Conservation (phyloP, 1,140 invertebrate species). For the Halyomorpha halys region DNA sequence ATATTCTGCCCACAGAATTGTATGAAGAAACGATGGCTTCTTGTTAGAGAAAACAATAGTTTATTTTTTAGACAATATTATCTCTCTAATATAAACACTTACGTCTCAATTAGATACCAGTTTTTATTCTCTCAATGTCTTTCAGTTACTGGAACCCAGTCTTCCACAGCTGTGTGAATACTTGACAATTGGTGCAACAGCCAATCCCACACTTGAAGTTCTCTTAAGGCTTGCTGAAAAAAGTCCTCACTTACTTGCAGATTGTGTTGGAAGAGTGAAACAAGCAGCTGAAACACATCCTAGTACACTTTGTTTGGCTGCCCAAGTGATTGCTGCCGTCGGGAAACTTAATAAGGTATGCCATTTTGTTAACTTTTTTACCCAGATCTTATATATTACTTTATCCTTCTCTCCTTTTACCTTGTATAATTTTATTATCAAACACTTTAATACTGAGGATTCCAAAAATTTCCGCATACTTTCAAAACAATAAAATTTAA, state of each 20-base stretch:
- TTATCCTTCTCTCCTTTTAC: no score
- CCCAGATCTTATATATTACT: no score
- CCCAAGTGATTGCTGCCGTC: constrained; percentile 52
- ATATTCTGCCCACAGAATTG: no score
- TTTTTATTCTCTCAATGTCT: constrained; percentile 31
- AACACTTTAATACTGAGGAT: no score
- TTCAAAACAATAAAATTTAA: no score
- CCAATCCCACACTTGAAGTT: constrained; percentile 57
- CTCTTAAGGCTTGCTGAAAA: constrained; percentile 62
- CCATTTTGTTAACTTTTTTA: constrained; percentile 2
- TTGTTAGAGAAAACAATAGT: no score
- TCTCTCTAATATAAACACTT: no score
- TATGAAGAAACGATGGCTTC: no score
- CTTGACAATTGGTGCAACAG: constrained; percentile 45
- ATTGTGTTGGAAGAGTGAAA: constrained; percentile 56
- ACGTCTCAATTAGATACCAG: background rate
- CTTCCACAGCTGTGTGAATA: constrained; percentile 68
- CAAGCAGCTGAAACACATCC: constrained; percentile 55
- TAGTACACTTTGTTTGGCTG: constrained; percentile 50
- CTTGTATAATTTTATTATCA: no score
- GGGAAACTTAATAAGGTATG: constrained; percentile 51
- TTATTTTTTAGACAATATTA: no score
- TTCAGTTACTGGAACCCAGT: constrained; percentile 58
- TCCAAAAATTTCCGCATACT: no score
- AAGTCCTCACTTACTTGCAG: constrained; percentile 51